Conservation (phyloP, 2,888 invertebrate genomes). For the Euphydryas editha region DNA sequence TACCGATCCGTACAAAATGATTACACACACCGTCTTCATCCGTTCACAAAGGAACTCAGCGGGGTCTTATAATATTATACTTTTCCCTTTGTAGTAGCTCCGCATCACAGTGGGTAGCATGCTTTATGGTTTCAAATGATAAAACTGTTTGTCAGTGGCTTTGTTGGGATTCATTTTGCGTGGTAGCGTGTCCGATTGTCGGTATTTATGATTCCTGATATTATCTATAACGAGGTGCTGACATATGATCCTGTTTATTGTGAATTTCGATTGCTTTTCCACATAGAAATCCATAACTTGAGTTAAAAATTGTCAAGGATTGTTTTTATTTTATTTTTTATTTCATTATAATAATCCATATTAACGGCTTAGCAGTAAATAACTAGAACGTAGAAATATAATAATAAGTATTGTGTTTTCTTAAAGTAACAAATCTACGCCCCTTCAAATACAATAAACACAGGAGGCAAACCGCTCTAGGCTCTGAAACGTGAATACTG, state of each 20-base stretch:
- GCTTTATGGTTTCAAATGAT: slow-evolving; percentile 83
- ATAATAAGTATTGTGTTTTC: slow-evolving; percentile 10
- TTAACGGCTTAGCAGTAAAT: too few relatives aligned
- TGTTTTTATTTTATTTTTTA: too few relatives aligned
- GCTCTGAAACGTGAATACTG: slow-evolving; percentile 28
- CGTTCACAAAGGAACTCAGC: slow-evolving; percentile 79
- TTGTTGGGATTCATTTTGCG: slow-evolving; percentile 69
- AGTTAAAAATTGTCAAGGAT: too few relatives aligned
- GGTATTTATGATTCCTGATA: slow-evolving; percentile 56
- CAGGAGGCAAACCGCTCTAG: slow-evolving; percentile 38
- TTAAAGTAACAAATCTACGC: slow-evolving; percentile 28
- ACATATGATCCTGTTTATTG: slow-evolving; percentile 47
- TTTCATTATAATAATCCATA: too few relatives aligned
- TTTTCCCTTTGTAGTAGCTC: slow-evolving; percentile 79
- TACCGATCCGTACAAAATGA: slow-evolving; percentile 79
- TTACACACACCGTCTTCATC: slow-evolving; percentile 80
- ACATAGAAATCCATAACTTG: neutral
- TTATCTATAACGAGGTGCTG: slow-evolving; percentile 67
- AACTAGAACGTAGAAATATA: too few relatives aligned
- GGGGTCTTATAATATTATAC: slow-evolving; percentile 81
- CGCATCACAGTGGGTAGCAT: slow-evolving; percentile 77
- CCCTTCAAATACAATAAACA: slow-evolving; percentile 43
- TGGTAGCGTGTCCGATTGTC: slow-evolving; percentile 71
- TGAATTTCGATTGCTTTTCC: slow-evolving; percentile 11
- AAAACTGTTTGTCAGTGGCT: slow-evolving; percentile 81